Percentiles rank a stretch among this genome's conserved stretches.
These are phyloP conservation scores for Torymus aiolomorphi DNA, from an alignment of 2,888 invertebrate genomes.

Conservation along the genomic window DNA sequence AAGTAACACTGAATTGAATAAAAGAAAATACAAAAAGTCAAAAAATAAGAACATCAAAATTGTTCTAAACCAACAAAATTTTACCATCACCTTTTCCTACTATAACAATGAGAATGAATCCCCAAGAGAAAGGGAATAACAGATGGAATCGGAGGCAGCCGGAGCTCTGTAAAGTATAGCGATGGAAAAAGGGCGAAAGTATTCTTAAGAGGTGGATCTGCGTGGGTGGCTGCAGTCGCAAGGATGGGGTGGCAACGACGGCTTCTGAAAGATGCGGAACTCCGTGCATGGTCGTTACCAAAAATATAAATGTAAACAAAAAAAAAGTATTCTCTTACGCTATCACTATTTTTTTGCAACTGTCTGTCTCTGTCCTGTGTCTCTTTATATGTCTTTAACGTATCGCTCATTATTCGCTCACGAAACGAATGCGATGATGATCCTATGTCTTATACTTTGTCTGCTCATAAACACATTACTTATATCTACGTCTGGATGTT, in stretches of 20 bases:
- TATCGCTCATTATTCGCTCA: slow-evolving; percentile 32
- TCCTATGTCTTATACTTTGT: slow-evolving; percentile 9
- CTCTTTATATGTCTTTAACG: slow-evolving; percentile 28
- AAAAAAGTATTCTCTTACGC: slow-evolving; percentile 34
- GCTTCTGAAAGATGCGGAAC: slow-evolving; percentile 13
- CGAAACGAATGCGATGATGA: slow-evolving; percentile 21
- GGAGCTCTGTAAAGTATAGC: not conserved
- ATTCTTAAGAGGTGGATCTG: slow-evolving; percentile 15
- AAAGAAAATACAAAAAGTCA: too few species aligned
- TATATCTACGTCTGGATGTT: slow-evolving; percentile 12
- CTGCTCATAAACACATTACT: not conserved
- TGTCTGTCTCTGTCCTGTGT: slow-evolving; percentile 12
- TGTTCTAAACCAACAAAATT: not conserved
- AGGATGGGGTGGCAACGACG: slow-evolving; percentile 32
- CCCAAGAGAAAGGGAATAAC: not conserved
- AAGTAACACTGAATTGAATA: not conserved
- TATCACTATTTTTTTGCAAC: slow-evolving; percentile 20
- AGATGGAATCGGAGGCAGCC: not conserved
- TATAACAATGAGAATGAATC: slow-evolving; percentile 5
- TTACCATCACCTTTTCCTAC: not conserved
- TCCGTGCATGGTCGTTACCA: slow-evolving; percentile 38
- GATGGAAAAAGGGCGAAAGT: slow-evolving; percentile 11
- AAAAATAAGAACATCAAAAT: too few species aligned
- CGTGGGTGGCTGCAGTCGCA: slow-evolving; percentile 36
- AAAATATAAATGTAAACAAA: slow-evolving; percentile 41